These are phyloP conservation scores for Uloborus diversus DNA, from an alignment of 1,140 invertebrate species.

Conservation along the genomic window DNA sequence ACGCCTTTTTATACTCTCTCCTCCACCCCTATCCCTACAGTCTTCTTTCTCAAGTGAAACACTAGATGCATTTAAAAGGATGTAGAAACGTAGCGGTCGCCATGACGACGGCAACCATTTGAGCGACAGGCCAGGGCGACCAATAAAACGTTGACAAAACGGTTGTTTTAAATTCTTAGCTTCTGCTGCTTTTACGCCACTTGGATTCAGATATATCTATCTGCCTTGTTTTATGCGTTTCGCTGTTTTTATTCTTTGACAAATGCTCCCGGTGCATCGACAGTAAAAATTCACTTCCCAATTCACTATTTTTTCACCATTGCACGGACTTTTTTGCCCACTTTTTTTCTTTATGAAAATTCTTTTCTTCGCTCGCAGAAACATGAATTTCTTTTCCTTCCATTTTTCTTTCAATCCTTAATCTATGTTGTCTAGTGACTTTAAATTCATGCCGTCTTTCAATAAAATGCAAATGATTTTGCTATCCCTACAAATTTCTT, in stretches of 20 bases:
- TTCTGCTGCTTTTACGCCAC: slow-evolving; percentile 26
- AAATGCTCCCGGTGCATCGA: background rate
- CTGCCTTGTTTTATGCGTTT: background rate
- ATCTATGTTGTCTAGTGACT: slow-evolving; percentile 21
- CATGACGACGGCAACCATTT: slow-evolving; percentile 43
- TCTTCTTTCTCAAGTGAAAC: slow-evolving; percentile 21
- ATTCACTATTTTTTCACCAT: background rate
- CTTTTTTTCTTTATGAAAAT: background rate
- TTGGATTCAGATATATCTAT: slow-evolving; percentile 39
- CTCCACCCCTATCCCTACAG: too few relatives aligned
- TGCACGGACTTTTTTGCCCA: background rate
- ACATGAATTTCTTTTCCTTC: background rate
- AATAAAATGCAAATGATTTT: slow-evolving; percentile 48
- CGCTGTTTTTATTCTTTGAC: slow-evolving; percentile 1
- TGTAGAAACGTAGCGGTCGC: slow-evolving; percentile 32
- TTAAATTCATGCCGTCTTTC: slow-evolving; percentile 3
- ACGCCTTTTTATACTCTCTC: too few relatives aligned
- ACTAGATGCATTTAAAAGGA: slow-evolving; percentile 52
- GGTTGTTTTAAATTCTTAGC: slow-evolving; percentile 51
- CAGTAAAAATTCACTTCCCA: background rate
- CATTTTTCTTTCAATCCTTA: slow-evolving; percentile 11
- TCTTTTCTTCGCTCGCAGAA: too few relatives aligned
- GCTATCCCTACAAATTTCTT: background rate
- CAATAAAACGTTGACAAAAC: slow-evolving; percentile 52
- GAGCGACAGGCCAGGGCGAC: slow-evolving; percentile 36